phyloP scores from a whole-genome alignment of 1,140 invertebrate species.

The Trichomalopsis sarcophagae region DNA sequence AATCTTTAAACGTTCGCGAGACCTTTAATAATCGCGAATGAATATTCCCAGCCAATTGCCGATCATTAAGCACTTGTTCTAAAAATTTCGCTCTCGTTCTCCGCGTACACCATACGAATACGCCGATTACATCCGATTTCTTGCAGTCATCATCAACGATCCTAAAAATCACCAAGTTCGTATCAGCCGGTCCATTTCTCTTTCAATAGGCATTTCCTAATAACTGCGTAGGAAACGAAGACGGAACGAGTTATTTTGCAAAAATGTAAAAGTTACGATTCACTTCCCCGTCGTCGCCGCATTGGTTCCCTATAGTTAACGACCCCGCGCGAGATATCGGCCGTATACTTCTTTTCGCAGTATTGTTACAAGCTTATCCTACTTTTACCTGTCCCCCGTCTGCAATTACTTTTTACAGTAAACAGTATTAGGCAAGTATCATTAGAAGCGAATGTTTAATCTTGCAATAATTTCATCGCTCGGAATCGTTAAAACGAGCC shows the following conservation, averaged over 20 bases:
- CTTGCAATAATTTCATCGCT: slow-evolving; percentile 26
- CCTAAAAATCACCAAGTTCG: background rate
- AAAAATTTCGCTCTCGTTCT: too few species aligned
- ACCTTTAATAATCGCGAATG: too few species aligned
- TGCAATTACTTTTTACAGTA: background rate
- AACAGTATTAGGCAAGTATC: slow-evolving; percentile 10
- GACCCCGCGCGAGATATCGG: background rate
- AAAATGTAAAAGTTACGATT: slow-evolving; percentile 33
- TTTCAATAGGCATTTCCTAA: slow-evolving; percentile 1
- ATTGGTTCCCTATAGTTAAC: background rate
- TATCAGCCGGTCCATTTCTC: background rate
- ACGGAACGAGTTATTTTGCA: background rate
- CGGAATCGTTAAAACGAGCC: slow-evolving; percentile 38
- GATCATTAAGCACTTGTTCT: too few species aligned
- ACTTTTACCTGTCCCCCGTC: background rate
- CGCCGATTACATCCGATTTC: background rate
- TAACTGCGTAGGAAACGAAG: background rate
- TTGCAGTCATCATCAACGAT: too few species aligned
- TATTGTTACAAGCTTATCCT: background rate
- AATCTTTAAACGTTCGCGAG: too few species aligned
- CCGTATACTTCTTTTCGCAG: slow-evolving; percentile 7
- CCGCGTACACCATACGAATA: too few species aligned
- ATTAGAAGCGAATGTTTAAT: slow-evolving; percentile 30
- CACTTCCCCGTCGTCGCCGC: background rate
- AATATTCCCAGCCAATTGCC: too few species aligned